These are phyloP conservation scores for Rhodophaea formosa DNA, from an alignment of 2,888 invertebrate genomes.

Conservation along the genomic window DNA sequence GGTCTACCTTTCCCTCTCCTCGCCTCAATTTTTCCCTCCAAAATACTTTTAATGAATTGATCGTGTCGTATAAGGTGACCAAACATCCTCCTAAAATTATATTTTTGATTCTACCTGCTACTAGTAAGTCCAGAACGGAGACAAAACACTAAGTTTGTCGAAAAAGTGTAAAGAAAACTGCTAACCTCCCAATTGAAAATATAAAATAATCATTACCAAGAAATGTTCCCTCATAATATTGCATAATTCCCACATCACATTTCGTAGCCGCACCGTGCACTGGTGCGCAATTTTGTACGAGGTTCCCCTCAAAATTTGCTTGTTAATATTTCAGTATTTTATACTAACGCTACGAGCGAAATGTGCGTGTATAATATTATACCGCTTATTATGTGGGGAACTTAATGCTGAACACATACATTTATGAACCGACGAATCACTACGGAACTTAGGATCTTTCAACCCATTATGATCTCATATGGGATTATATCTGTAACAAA, in stretches of 20 bases:
- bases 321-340: conserved; percentile 8
- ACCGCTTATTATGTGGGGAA: neutral
- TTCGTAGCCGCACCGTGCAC: conserved; percentile 6
- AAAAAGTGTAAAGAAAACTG: neutral
- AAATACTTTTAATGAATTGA: no score
- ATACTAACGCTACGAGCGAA: neutral
- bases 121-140: no score
- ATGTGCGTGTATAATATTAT: neutral
- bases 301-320: conserved; percentile 1
- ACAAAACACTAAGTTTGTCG: neutral
- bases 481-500: no score
- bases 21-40: no score
- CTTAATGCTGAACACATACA: neutral
- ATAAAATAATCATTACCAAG: conserved; percentile 1
- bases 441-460: no score
- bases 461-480: no score
- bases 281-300: neutral
- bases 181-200: neutral
- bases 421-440: no score
- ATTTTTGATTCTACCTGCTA: no score
- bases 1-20: no score
- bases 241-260: conserved; percentile 11
- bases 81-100: no score
- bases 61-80: no score
- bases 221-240: neutral